Percentiles rank a stretch among this genome's conserved stretches.
These are phyloP conservation scores for Nycticryphes semicollaris DNA, from an alignment of 2,113 vertebrate species.

Conservation along the genomic window DNA sequence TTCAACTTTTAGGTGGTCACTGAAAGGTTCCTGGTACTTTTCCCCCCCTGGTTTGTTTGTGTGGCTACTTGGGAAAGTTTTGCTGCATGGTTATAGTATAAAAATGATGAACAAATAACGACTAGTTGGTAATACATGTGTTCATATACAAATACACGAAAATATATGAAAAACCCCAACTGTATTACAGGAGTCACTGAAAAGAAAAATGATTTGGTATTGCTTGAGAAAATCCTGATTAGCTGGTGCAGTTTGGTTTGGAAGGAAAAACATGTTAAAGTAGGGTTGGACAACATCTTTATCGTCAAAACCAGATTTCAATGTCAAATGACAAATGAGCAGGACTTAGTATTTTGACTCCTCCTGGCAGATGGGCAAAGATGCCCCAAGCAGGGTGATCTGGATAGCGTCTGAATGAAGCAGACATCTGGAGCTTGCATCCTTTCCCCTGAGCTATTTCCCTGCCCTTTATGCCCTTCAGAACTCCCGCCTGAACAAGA, in stretches of 20 bases:
- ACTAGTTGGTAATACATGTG: background rate
- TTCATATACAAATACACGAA: background rate
- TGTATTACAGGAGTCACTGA: background rate
- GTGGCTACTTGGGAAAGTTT: background rate
- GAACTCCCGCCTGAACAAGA: background rate
- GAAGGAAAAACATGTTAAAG: background rate
- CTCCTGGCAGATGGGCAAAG: background rate
- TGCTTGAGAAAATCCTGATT: background rate
- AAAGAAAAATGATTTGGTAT: background rate
- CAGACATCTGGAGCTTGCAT: background rate
- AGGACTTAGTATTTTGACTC: background rate
- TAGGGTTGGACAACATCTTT: background rate
- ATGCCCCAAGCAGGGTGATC: background rate
- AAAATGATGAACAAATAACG: background rate
- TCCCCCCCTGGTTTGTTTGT: background rate
- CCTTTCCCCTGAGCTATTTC: background rate
- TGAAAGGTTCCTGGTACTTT: background rate
- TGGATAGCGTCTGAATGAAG: background rate
- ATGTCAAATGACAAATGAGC: rapidly evolving
- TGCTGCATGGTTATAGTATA: background rate
- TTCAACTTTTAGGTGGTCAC: background rate
- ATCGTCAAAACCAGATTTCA: background rate
- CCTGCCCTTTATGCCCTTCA: background rate
- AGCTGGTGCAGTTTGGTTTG: background rate
- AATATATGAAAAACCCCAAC: background rate